Evolutionary conservation across 2,113 vertebrate genomes (phyloP).

Genomic region (Catagonus wagneri): DNA sequence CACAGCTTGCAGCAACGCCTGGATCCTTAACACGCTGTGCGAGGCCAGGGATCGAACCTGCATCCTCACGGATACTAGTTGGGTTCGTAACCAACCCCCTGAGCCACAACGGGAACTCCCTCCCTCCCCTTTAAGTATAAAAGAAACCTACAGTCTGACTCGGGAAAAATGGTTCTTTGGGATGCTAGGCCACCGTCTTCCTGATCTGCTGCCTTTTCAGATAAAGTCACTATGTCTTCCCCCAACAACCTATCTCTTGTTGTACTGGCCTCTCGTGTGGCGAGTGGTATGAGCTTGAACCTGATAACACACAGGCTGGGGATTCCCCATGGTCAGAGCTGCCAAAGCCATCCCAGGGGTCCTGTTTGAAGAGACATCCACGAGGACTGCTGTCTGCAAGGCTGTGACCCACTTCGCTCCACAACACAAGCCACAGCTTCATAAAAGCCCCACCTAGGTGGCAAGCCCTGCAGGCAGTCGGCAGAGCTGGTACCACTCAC

Average conservation of each 20-base stretch:
- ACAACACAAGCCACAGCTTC: not conserved
- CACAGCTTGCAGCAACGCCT: no score
- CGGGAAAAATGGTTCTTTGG: not conserved
- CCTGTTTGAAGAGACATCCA: not conserved
- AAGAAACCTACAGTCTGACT: not conserved
- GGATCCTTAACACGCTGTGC: no score
- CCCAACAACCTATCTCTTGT: not conserved
- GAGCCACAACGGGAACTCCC: no score
- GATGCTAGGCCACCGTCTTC: not conserved
- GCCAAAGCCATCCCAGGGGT: not conserved
- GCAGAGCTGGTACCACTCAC: not conserved
- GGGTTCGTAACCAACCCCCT: no score
- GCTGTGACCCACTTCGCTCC: not conserved
- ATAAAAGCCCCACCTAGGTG: not conserved
- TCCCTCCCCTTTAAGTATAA: no score
- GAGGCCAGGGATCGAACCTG: no score
- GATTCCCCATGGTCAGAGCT: not conserved
- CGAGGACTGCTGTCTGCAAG: no score
- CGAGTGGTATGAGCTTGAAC: not conserved
- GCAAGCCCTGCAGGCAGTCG: no score
- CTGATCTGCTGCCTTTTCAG: not conserved
- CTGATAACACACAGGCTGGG: not conserved
- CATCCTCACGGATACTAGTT: no score
- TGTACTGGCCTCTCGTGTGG: not conserved
- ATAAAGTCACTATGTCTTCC: not conserved